phyloP scores from a whole-genome alignment of 1,140 invertebrate species.

The Drosophila sp. region DNA sequence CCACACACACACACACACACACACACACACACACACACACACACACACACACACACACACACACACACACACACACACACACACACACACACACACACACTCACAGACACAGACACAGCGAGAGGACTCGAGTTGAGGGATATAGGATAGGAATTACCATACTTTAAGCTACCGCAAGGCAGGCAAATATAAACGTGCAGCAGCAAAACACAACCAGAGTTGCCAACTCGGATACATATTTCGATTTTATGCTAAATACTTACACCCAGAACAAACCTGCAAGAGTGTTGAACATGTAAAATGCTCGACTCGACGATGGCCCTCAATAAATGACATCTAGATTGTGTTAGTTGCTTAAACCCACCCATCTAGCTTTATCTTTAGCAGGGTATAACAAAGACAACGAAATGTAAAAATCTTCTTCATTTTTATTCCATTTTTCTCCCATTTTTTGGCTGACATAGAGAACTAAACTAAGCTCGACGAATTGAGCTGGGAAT shows the following conservation, averaged over 20 bases:
- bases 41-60: slow-evolving; percentile 15
- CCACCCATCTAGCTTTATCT: not conserved
- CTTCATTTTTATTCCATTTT: not conserved
- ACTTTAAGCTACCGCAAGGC: slow-evolving; percentile 77
- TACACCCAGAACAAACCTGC: slow-evolving; percentile 2
- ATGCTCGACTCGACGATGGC: not conserved
- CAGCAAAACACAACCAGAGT: slow-evolving; percentile 30
- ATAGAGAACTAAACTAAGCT: not conserved
- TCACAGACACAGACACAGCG: not conserved
- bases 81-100: slow-evolving; percentile 10
- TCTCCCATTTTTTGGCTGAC: not conserved
- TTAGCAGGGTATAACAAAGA: slow-evolving; percentile 3
- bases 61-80: slow-evolving; percentile 9
- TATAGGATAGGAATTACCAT: slow-evolving; percentile 69
- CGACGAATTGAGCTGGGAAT: not conserved
- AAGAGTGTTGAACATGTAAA: not conserved
- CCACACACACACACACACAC: slow-evolving; percentile 9
- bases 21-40: slow-evolving; percentile 20
- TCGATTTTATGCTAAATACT: slow-evolving; percentile 51
- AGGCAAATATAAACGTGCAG: slow-evolving; percentile 34
- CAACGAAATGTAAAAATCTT: not conserved
- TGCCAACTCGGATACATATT: slow-evolving; percentile 45
- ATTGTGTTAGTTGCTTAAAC: not conserved
- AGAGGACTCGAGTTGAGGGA: not conserved
- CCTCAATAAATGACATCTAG: not conserved